A percentile compares a stretch with the other conserved stretches of the same genome.
Conservation (phyloP, 2,888 invertebrate genomes). For the Pachliopta kotzebuea region DNA sequence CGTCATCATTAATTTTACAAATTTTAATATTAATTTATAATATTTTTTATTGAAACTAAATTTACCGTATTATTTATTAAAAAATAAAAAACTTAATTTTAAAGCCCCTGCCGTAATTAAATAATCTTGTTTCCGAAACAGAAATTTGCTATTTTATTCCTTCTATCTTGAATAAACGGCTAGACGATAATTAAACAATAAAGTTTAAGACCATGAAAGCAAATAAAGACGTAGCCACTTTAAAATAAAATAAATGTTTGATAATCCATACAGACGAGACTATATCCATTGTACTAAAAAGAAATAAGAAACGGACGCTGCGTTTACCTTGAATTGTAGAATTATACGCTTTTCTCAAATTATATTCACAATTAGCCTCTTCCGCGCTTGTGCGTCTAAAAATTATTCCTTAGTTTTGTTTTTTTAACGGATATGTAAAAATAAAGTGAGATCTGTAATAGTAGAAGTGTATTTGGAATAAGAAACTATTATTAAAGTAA, state of each 20-base stretch:
- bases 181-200: not conserved
- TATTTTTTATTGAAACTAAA: no score
- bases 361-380: constrained; percentile 23
- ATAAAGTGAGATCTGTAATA: not conserved
- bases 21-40: no score
- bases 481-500: no score
- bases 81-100: not conserved
- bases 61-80: no score
- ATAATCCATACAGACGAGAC: constrained; percentile 7
- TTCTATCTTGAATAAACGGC: not conserved
- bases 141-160: not conserved
- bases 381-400: constrained; percentile 17
- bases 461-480: no score
- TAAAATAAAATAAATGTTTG: not conserved
- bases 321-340: constrained; percentile 19
- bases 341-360: constrained; percentile 26
- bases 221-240: not conserved
- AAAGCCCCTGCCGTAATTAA: not conserved
- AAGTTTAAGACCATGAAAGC: no score
- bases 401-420: constrained; percentile 10
- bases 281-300: constrained; percentile 12
- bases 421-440: not conserved
- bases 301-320: constrained; percentile 13
- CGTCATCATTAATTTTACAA: no score
- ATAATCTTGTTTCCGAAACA: not conserved